Base-by-base conservation (phyloP, 2,797 vertebrate genomes). In the Sternotherus odoratus region DNA sequence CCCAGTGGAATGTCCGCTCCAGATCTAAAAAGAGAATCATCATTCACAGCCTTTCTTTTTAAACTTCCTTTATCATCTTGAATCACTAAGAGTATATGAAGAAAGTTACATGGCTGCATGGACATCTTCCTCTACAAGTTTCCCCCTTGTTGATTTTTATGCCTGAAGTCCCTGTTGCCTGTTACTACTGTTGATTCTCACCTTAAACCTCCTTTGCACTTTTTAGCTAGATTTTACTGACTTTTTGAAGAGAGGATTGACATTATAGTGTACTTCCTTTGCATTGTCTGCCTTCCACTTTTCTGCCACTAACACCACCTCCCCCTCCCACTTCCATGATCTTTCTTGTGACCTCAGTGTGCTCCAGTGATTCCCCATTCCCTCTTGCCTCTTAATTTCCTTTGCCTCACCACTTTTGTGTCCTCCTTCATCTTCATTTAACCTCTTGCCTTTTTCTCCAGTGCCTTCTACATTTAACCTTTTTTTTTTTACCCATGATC, bases 241-340 rank as follows among this genome's bases (percentile, higher is more conserved):
- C 80, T 80, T 86, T 79, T 85, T 56, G 63, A 79, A 50, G 54
- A 56, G 46, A 50, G 86, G n/a, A 92, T 69, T 88, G 49, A 49
- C 16, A 79, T 77, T 8, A 19, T 53, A 89, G 6, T 81, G 80
- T 82, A 91, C 77, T n/a, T 46, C 53, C 39, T 87, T 94, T 26
- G 26, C 63, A 89, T 93, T 85, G 4, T 12, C 12, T 57, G 11
- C 5, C 56, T 57, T 57, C 56, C 56, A 57, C 1, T 23, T 56
- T 88, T 91, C 75, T 88, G 49, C 33, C 53, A 3, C 95, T 92
- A 92, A 80, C 89, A 88, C 43, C 43, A 81, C 90, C 33, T 83
- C 15, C 48, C 39, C 88, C 91, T 91, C 50, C 85, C 90, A 15
- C 0, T 0, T 19, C 79, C 63, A 66, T 19, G 39, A 16, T 28